Evolutionary conservation across 2,888 invertebrate species (phyloP), one percentile per base, ranked within the genome.

Genomic region (Cheiracanthium punctorium): DNA sequence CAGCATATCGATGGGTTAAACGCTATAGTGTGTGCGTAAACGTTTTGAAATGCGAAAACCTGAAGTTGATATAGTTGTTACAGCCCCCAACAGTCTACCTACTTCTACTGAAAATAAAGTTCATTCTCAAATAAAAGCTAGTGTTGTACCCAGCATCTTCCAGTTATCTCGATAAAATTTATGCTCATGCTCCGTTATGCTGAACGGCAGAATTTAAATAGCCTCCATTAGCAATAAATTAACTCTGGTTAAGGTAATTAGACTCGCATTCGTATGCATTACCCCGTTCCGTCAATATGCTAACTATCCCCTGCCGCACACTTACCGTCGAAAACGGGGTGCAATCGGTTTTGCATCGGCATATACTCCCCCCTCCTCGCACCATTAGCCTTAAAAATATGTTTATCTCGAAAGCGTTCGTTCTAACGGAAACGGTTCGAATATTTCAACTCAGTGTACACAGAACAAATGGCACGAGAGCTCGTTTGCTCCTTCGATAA

Each of bases 381-480:
- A 32, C 41, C 84, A 73, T 85, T 85, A 79, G 69, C 84, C 73
- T 37, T 43, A 72, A 70, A 79, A 85, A 79, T 85, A 85, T 75
- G 75, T 69, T 73, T 69, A 84, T 84, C 77, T 72, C 52, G 28
- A 84, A 80, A 77, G 73, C 79, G 84, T 76, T 70, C 72, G 48
- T 28, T 32, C 52, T 67, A 75, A 71, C 71, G 84, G 79, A 85
- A 84, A 72, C 69, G 84, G 79, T 73, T 37, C 41, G 84, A 85
- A 85, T 74, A 79, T 79, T 79, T 79, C 70, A 74, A 32, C 41
- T 71, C 79, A 28, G 73, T 33, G 73, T 69, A 74, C 58, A 74
- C 64, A 73, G 73, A 69, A 64, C 79, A 67, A 79, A 76, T 41
- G 75, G 65, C 70, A 48, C 24, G 29, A 33, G 52, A 32, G 28